Evolutionary conservation across 1,140 invertebrate genomes (phyloP).

Genomic region (Ptiloglossa arizonensis): DNA sequence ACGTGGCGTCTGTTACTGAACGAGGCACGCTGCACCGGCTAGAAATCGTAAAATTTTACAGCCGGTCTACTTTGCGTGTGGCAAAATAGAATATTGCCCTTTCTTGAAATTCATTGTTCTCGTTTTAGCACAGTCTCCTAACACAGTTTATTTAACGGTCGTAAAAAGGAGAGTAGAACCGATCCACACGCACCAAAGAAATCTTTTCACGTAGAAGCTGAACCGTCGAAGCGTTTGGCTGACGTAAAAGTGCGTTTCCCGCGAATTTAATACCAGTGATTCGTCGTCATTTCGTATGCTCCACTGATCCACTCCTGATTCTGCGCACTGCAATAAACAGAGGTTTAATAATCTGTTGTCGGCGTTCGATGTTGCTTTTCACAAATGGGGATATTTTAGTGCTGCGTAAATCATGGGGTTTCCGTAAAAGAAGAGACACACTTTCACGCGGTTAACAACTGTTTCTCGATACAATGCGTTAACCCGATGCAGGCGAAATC

Average conservation of each 20-base stretch:
- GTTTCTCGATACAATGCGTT: neutral
- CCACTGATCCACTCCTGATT: constrained; percentile 43
- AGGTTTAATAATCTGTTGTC: constrained; percentile 26
- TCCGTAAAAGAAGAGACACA: neutral
- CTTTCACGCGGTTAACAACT: constrained; percentile 28
- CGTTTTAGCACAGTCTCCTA: neutral
- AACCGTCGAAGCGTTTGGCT: neutral
- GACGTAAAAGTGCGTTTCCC: neutral
- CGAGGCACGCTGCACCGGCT: neutral
- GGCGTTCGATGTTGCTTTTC: constrained; percentile 17
- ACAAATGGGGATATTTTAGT: neutral
- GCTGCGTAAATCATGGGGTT: neutral
- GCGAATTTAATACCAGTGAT: neutral
- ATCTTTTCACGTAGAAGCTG: neutral
- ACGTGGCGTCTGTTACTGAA: neutral
- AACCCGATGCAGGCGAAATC: neutral
- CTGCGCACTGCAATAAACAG: constrained; percentile 10
- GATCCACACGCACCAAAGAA: neutral
- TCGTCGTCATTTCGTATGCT: constrained; percentile 27
- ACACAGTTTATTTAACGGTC: neutral
- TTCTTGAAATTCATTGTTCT: neutral
- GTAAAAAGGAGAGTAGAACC: too few species aligned
- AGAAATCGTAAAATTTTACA: constrained; percentile 3
- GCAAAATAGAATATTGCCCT: neutral
- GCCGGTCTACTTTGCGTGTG: neutral